phyloP scores from a whole-genome alignment of 2,888 invertebrate species.

The Rapana venosa region DNA sequence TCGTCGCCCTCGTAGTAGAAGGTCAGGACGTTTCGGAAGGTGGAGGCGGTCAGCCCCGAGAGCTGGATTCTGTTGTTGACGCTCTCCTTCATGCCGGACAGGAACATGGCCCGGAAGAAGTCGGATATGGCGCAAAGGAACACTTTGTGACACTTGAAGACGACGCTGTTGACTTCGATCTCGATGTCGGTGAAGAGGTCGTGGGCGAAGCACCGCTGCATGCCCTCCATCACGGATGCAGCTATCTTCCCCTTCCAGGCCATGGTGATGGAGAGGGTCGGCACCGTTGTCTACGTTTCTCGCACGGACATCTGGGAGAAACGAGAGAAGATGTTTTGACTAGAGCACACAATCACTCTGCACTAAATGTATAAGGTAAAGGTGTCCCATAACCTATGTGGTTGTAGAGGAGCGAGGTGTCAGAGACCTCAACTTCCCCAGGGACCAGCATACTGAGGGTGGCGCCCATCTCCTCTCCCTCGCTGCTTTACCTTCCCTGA shows the following conservation, averaged over 20 bases:
- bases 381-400: too few species aligned
- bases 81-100: constrained; percentile 58
- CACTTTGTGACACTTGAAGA: constrained; percentile 60
- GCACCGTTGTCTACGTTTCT: background rate
- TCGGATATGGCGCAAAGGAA: constrained; percentile 61
- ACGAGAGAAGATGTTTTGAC: background rate
- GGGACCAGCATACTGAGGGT: too few species aligned
- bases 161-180: constrained; percentile 55
- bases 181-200: constrained; percentile 60
- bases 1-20: constrained; percentile 56
- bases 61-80: constrained; percentile 55
- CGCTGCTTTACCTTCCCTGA: too few species aligned
- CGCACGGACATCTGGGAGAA: background rate
- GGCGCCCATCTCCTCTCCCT: too few species aligned
- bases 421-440: too few species aligned
- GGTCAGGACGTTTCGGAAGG: constrained; percentile 53
- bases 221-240: constrained; percentile 41
- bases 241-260: constrained; percentile 45
- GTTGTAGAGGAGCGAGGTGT: too few species aligned
- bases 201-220: constrained; percentile 34
- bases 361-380: too few species aligned
- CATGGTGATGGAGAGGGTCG: background rate
- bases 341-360: background rate
- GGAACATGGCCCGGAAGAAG: constrained; percentile 59
- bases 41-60: constrained; percentile 51